Conservation (phyloP, 1,140 invertebrate genomes). For the Zelostemma sp. region DNA sequence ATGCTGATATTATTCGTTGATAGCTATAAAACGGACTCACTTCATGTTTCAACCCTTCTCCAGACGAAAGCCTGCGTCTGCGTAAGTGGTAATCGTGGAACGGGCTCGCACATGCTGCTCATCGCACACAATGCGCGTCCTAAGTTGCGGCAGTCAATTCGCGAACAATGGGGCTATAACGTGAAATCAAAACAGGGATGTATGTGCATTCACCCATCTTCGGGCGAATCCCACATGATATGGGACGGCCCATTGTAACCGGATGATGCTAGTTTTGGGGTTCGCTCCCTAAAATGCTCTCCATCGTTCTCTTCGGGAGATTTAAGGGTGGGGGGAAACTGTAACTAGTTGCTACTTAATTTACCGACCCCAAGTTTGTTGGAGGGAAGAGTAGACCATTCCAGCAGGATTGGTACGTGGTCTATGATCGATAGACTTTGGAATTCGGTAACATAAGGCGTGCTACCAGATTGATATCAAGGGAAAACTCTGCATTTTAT, state of each 20-base stretch:
- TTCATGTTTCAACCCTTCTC: slow-evolving; percentile 49
- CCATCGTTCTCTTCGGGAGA: slow-evolving; percentile 46
- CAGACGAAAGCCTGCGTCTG: neutral
- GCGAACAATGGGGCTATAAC: slow-evolving; percentile 57
- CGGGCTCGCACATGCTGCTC: slow-evolving; percentile 44
- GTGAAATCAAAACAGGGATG: slow-evolving; percentile 48
- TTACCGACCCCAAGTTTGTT: slow-evolving; percentile 54
- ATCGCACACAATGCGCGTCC: slow-evolving; percentile 28
- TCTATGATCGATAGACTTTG: slow-evolving; percentile 49
- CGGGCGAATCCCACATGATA: slow-evolving; percentile 52
- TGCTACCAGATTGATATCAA: too few species aligned
- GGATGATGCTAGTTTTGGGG: slow-evolving; percentile 57
- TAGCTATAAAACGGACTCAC: slow-evolving; percentile 55
- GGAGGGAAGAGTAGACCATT: slow-evolving; percentile 38
- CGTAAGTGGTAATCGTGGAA: slow-evolving; percentile 33
- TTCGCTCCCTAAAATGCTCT: slow-evolving; percentile 35
- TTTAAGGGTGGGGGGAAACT: slow-evolving; percentile 38
- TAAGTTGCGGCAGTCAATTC: slow-evolving; percentile 61
- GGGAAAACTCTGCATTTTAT: too few species aligned
- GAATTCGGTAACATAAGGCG: slow-evolving; percentile 3
- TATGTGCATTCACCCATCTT: slow-evolving; percentile 43
- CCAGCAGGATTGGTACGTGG: slow-evolving; percentile 40
- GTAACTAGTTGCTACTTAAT: slow-evolving; percentile 69
- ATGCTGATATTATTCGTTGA: slow-evolving; percentile 63
- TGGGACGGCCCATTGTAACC: slow-evolving; percentile 60